A percentile compares a stretch with the other conserved stretches of the same genome.
Conservation (phyloP, 1,140 invertebrate genomes). For the Drosophila chauvacae region DNA sequence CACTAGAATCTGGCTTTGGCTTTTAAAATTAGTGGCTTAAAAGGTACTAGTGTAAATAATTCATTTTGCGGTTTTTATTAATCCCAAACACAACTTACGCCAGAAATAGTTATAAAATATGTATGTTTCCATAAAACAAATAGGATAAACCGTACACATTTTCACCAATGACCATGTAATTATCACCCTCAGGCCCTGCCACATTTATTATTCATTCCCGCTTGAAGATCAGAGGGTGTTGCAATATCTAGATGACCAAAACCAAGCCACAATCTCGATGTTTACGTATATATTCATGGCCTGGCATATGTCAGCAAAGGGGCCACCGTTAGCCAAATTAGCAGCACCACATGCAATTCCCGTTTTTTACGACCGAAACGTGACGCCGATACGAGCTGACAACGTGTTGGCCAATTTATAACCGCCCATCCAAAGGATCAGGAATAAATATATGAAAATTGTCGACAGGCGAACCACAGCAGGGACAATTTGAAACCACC, state of each 20-base stretch:
- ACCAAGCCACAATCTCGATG: slow-evolving; percentile 1
- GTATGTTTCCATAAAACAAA: neutral
- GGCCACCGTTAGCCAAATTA: slow-evolving; percentile 41
- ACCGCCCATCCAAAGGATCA: slow-evolving; percentile 7
- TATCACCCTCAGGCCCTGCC: slow-evolving; percentile 8
- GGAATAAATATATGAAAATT: slow-evolving; percentile 4
- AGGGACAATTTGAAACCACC: slow-evolving; percentile 1
- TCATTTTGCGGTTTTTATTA: neutral
- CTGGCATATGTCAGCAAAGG: slow-evolving; percentile 28
- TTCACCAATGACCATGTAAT: slow-evolving; percentile 23
- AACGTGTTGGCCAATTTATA: slow-evolving; percentile 26
- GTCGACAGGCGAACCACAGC: neutral
- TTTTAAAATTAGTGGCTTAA: neutral
- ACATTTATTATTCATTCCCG: slow-evolving; percentile 27
- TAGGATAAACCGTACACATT: neutral
- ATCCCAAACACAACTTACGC: neutral
- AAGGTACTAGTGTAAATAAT: no score
- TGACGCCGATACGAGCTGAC: slow-evolving; percentile 40
- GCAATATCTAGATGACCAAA: slow-evolving; percentile 22
- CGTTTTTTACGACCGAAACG: slow-evolving; percentile 51
- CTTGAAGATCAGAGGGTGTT: slow-evolving; percentile 18
- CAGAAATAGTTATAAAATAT: neutral
- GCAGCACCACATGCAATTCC: slow-evolving; percentile 49
- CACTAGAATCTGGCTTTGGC: neutral
- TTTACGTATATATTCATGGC: slow-evolving; percentile 10